phyloP scores from a whole-genome alignment of 2,113 vertebrate genomes.

The Hemiscyllium ocellatum region DNA sequence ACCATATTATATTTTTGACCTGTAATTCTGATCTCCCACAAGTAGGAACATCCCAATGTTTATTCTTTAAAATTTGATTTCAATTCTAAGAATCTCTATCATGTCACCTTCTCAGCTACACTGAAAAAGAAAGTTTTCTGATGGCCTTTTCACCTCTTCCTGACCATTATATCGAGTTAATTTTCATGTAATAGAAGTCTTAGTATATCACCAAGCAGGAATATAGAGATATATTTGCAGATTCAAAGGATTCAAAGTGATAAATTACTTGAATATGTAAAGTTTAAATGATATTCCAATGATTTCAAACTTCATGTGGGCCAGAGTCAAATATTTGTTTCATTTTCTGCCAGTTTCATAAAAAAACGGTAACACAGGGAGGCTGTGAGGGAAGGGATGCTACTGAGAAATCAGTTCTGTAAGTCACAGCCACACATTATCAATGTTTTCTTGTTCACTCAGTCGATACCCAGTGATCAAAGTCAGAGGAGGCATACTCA shows the following conservation, averaged over 20 bases:
- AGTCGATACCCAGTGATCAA: neutral
- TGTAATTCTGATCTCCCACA: neutral
- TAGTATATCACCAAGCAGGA: neutral
- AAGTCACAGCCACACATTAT: neutral
- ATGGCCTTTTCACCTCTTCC: neutral
- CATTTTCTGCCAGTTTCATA: neutral
- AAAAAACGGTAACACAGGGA: neutral
- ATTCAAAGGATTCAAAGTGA: neutral
- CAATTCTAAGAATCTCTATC: neutral
- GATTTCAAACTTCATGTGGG: neutral
- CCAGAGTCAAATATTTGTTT: neutral
- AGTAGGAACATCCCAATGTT: neutral
- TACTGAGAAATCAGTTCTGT: neutral
- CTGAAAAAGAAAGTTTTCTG: neutral
- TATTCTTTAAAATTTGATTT: neutral
- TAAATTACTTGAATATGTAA: neutral
- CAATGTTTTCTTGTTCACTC: neutral
- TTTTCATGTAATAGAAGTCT: neutral
- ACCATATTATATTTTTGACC: neutral
- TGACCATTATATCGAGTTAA: neutral
- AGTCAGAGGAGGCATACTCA: neutral
- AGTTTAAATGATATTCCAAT: neutral
- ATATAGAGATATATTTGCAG: neutral
- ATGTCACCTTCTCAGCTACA: neutral
- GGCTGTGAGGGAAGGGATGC: neutral